A percentile compares a stretch with the other conserved stretches of the same genome.
These are phyloP conservation scores for Echinarachnius parma DNA, from an alignment of 53 echinoderm and acorn worm genomes.

Conservation along the genomic window DNA sequence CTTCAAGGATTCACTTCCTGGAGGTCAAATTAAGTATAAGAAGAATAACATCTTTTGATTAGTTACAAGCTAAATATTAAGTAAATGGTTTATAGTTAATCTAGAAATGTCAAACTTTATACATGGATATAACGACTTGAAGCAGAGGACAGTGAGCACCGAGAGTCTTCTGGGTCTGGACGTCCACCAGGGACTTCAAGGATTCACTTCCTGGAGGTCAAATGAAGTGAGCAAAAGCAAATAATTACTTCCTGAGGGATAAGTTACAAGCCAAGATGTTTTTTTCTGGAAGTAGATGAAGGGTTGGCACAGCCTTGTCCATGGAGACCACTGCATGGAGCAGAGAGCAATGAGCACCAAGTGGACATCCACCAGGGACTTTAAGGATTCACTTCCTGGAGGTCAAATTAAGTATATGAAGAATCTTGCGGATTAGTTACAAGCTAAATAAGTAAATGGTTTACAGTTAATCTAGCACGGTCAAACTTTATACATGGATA, in stretches of 20 bases:
- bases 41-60: too few relatives aligned
- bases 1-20: constrained; percentile 73
- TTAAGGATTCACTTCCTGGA: constrained; percentile 74
- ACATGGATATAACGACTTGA: constrained; percentile 77
- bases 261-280: too few relatives aligned
- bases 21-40: too few relatives aligned
- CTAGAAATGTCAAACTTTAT: too few relatives aligned
- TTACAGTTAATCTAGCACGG: too few relatives aligned
- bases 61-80: too few relatives aligned
- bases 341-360: constrained; percentile 77
- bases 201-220: constrained; percentile 78
- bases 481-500: constrained; percentile 79
- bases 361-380: constrained; percentile 66
- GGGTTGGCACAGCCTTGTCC: constrained; percentile 79
- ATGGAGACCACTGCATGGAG: constrained; percentile 78
- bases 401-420: too few relatives aligned
- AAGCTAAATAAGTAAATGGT: too few relatives aligned
- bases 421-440: too few relatives aligned
- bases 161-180: constrained; percentile 71
- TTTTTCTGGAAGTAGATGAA: constrained; percentile 77
- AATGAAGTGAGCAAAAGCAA: too few relatives aligned
- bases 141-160: constrained; percentile 82
- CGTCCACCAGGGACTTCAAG: constrained; percentile 71
- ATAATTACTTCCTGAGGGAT: too few relatives aligned
- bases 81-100: too few relatives aligned